These are phyloP conservation scores for Accipiter virgatus DNA, from an alignment of 2,113 vertebrate species.

Conservation along the genomic window DNA sequence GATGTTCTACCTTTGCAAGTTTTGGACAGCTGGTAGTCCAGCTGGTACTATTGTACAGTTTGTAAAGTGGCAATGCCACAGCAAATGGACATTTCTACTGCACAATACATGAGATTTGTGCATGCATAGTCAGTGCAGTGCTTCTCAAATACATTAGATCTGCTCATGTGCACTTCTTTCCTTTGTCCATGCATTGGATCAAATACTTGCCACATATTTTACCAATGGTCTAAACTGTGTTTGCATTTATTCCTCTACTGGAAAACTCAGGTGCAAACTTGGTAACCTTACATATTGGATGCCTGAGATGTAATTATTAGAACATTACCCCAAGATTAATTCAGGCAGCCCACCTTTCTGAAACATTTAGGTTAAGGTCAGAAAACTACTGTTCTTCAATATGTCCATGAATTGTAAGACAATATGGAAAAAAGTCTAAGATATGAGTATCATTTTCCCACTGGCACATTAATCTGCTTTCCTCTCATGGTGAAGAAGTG, in stretches of 20 bases:
- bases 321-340: background rate
- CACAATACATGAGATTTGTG: background rate
- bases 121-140: background rate
- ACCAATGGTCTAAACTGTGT: background rate
- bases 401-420: background rate
- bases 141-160: background rate
- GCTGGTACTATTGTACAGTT: background rate
- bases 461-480: background rate
- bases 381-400: background rate
- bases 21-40: background rate
- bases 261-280: background rate
- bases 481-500: background rate
- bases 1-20: background rate
- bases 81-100: background rate
- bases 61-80: background rate
- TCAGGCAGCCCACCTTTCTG: background rate
- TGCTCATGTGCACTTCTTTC: background rate
- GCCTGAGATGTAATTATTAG: background rate
- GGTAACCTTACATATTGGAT: background rate
- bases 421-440: background rate
- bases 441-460: background rate
- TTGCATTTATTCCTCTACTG: background rate
- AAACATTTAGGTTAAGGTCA: background rate
- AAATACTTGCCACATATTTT: background rate
- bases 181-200: background rate